Conservation (phyloP, 2,888 invertebrate genomes). For the Macrophya alboannulata region DNA sequence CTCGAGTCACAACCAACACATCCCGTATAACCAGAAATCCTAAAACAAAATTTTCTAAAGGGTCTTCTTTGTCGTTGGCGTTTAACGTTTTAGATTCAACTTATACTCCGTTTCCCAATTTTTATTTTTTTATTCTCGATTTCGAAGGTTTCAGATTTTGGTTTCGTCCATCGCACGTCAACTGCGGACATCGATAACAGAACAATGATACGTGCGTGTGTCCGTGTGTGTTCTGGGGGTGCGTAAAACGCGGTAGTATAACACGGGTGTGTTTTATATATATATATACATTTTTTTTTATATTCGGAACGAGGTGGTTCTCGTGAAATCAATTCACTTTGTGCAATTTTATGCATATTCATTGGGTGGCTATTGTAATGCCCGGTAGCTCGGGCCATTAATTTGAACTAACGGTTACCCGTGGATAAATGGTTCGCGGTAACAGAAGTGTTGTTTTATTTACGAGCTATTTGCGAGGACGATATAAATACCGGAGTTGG, state of each 20-base stretch:
- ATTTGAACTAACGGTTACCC: constrained; percentile 68
- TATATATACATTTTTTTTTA: too few species aligned
- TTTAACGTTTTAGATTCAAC: background rate
- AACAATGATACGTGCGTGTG: background rate
- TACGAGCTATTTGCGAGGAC: constrained; percentile 46
- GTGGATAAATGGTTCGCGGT: constrained; percentile 53
- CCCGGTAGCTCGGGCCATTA: constrained; percentile 68
- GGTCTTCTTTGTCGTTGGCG: background rate
- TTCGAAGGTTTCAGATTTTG: background rate
- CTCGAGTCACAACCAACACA: constrained; percentile 2
- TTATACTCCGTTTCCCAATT: background rate
- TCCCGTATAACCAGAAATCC: background rate
- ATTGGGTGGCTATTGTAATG: constrained; percentile 65
- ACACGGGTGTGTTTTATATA: background rate
- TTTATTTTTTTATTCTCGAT: background rate
- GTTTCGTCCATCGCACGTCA: background rate
- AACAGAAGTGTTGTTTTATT: constrained; percentile 56
- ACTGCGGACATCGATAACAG: background rate
- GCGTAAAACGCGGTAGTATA: background rate
- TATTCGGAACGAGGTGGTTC: background rate
- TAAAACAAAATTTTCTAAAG: constrained; percentile 27
- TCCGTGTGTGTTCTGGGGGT: background rate
- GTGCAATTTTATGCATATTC: constrained; percentile 77
- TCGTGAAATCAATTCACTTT: constrained; percentile 72
- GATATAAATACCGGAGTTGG: constrained; percentile 27